Evolutionary conservation across 2,113 vertebrate genomes (phyloP).

Genomic region (Mellivora capensis): DNA sequence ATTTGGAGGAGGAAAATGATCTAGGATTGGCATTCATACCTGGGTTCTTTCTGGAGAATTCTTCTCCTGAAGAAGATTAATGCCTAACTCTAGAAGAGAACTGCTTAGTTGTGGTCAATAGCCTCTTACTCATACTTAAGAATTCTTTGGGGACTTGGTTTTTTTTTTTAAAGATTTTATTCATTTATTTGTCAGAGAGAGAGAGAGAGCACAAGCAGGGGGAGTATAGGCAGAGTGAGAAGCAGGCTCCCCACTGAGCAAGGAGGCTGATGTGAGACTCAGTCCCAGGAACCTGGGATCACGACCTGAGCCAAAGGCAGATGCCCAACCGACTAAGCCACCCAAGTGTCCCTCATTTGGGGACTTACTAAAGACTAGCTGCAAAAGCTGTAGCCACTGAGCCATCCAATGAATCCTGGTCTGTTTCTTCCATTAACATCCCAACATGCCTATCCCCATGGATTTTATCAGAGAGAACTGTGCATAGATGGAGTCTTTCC

Average conservation of each 20-base stretch:
- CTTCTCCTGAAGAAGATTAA: slow-evolving; percentile 7
- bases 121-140: not conserved
- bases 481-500: not conserved
- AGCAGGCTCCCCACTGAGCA: too few relatives aligned
- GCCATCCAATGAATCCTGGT: not conserved
- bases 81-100: slow-evolving; percentile 1
- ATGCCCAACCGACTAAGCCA: too few relatives aligned
- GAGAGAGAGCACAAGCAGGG: too few relatives aligned
- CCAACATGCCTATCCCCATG: not conserved
- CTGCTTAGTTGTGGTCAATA: not conserved
- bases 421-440: not conserved
- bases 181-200: too few relatives aligned
- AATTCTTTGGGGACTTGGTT: not conserved
- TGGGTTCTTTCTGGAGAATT: not conserved
- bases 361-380: not conserved
- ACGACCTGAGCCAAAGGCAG: too few relatives aligned
- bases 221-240: too few relatives aligned
- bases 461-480: not conserved
- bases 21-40: not conserved
- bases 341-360: not conserved
- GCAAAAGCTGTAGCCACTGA: not conserved
- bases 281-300: too few relatives aligned
- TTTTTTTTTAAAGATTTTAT: not conserved
- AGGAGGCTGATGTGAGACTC: too few relatives aligned
- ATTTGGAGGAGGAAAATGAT: not conserved